These are phyloP conservation scores for Neopelma chrysocephalum DNA, from an alignment of 2,797 vertebrate species.

Conservation along the genomic window DNA sequence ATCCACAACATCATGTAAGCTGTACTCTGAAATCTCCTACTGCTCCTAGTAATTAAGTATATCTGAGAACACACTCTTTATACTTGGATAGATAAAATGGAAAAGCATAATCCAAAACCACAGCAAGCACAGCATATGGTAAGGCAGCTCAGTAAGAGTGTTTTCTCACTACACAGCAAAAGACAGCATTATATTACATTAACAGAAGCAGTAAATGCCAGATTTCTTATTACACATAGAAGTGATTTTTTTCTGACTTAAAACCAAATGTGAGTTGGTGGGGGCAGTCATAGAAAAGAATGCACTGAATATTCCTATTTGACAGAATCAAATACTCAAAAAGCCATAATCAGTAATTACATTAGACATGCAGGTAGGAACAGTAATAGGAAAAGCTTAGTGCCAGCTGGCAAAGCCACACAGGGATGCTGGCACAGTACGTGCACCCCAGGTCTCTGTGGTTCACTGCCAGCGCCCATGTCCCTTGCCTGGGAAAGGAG, in stretches of 20 bases:
- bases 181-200: background rate
- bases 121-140: fast-evolving
- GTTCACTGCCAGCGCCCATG: background rate
- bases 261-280: background rate
- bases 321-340: background rate
- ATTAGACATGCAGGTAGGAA: background rate
- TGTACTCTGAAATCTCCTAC: background rate
- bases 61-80: background rate
- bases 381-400: background rate
- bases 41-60: background rate
- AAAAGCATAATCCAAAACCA: background rate
- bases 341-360: background rate
- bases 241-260: background rate
- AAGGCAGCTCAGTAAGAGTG: background rate
- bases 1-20: background rate
- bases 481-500: background rate
- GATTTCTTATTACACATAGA: background rate
- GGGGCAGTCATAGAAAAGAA: background rate
- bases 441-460: background rate
- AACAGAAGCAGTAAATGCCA: background rate
- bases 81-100: background rate
- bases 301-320: background rate
- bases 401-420: background rate
- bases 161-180: background rate
- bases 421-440: background rate